phyloP scores from a whole-genome alignment of 2,797 vertebrate genomes.

The Aythya fuligula region DNA sequence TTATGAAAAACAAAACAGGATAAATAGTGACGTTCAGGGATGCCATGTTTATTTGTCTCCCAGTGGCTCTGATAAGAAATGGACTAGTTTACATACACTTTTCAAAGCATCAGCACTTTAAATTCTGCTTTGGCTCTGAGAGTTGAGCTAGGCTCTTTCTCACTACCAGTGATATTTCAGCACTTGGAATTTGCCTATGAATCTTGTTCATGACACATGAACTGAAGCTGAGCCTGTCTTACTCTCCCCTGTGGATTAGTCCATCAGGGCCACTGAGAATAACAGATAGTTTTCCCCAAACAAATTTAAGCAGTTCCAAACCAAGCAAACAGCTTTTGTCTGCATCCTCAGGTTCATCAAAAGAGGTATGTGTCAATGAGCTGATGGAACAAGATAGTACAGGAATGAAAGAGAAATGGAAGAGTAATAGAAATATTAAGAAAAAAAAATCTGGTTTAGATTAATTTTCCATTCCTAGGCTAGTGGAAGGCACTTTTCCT shows the following conservation, averaged over 20 bases:
- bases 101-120: conserved; percentile 43
- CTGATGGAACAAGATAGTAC: neutral
- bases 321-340: conserved; percentile 39
- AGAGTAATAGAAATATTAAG: neutral
- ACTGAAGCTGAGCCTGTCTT: neutral
- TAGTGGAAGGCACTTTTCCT: neutral
- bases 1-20: conserved; percentile 2
- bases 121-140: conserved; percentile 9
- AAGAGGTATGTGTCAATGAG: neutral
- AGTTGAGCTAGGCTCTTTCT: conserved; percentile 44
- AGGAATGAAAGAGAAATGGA: neutral
- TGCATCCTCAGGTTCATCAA: conserved; percentile 13
- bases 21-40: conserved; percentile 47
- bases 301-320: conserved; percentile 44
- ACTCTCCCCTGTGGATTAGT: conserved; percentile 9
- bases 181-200: conserved; percentile 39
- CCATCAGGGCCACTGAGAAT: neutral
- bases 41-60: conserved; percentile 56
- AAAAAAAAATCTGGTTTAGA: neutral
- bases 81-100: neutral
- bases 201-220: conserved; percentile 49
- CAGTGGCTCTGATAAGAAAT: conserved; percentile 46
- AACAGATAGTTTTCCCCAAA: neutral
- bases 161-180: conserved; percentile 43
- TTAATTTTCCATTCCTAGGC: neutral